Evolutionary conservation across 2,797 vertebrate genomes (phyloP).

Genomic region (Tapera naevia): DNA sequence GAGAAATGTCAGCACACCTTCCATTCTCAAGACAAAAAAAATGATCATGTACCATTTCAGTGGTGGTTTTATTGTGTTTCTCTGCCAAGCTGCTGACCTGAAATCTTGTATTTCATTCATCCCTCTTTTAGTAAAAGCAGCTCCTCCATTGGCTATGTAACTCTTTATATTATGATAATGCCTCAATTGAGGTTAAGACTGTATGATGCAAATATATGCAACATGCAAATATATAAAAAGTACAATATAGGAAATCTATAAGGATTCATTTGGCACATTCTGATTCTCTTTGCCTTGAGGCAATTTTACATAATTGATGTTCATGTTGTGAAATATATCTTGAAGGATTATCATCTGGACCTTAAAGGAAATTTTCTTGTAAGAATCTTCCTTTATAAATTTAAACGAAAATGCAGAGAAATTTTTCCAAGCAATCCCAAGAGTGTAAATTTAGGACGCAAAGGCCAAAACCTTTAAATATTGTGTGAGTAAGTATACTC

Average conservation of each 20-base stretch:
- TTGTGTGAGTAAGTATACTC: neutral
- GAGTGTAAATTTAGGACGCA: neutral
- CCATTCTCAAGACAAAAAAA: neutral
- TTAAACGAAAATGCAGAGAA: neutral
- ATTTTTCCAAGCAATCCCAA: neutral
- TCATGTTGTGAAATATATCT: neutral
- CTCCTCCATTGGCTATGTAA: neutral
- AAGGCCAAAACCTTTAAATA: neutral
- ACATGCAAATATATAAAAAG: neutral
- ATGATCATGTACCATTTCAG: neutral
- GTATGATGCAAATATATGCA: neutral
- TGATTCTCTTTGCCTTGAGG: neutral
- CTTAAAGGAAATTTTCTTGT: neutral
- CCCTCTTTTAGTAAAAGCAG: neutral
- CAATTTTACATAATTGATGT: neutral
- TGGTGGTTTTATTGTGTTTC: neutral
- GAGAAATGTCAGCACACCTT: slow-evolving; percentile 30
- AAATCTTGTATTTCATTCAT: slow-evolving; percentile 4
- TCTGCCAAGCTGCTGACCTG: neutral
- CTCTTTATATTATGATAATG: neutral
- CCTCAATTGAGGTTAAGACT: neutral
- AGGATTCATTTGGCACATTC: neutral
- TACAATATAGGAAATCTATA: neutral
- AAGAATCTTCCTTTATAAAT: neutral
- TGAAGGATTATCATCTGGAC: neutral